These are phyloP conservation scores for Gonioctena quinquepunctata DNA, from an alignment of 1,140 invertebrate species.

Conservation along the genomic window DNA sequence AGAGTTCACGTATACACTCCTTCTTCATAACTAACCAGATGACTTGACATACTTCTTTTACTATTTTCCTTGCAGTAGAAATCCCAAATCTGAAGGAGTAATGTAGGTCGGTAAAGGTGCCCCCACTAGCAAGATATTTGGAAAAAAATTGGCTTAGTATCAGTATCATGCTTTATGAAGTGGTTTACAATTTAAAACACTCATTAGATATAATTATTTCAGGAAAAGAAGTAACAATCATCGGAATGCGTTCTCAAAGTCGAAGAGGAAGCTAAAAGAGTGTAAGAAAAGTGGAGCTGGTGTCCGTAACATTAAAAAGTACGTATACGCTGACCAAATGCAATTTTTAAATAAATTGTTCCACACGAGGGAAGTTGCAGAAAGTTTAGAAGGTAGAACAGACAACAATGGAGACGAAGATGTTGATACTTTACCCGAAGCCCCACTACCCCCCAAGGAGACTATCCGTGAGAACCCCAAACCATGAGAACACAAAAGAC, in stretches of 20 bases:
- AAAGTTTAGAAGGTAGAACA: background rate
- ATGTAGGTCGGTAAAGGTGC: background rate
- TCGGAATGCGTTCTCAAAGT: conserved; percentile 5
- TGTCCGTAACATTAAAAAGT: background rate
- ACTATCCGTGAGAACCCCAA: too few species aligned
- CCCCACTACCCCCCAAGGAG: background rate
- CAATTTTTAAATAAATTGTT: conserved; percentile 15
- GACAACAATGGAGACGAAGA: conserved; percentile 1
- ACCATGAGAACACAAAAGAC: background rate
- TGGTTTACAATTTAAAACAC: background rate
- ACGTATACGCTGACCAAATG: conserved; percentile 5
- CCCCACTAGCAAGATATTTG: conserved; percentile 14
- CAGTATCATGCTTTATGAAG: background rate
- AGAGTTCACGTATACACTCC: conserved; percentile 14
- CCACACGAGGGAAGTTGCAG: conserved; percentile 1
- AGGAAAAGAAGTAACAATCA: conserved; percentile 8
- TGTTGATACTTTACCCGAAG: background rate
- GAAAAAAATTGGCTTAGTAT: background rate
- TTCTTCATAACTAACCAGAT: conserved; percentile 6
- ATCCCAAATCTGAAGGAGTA: conserved; percentile 7
- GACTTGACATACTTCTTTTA: conserved; percentile 6
- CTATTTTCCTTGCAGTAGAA: conserved; percentile 9
- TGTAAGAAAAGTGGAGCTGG: conserved; percentile 1
- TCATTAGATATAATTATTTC: conserved; percentile 1
- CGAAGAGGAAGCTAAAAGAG: conserved; percentile 1